Conservation (phyloP, 2,113 vertebrate genomes). For the Pteruthius melanotis region DNA sequence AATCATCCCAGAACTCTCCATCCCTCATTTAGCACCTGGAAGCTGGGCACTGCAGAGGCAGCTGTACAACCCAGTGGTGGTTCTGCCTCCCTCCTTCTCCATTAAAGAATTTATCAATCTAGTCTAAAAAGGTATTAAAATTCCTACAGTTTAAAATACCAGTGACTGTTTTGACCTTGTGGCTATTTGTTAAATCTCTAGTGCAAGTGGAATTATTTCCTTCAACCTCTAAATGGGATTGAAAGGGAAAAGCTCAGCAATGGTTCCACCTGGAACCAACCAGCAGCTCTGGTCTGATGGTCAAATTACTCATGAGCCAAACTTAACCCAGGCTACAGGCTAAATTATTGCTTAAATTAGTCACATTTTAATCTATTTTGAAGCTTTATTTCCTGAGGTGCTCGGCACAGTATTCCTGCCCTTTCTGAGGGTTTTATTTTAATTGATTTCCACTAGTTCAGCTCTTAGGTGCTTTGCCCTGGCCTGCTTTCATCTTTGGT, state of each 20-base stretch:
- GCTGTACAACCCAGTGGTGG: background rate
- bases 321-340: background rate
- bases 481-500: background rate
- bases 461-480: background rate
- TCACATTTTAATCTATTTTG: background rate
- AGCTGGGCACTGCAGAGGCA: background rate
- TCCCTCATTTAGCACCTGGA: background rate
- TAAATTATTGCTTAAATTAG: slow-evolving; percentile 8
- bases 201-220: background rate
- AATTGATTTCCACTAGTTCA: background rate
- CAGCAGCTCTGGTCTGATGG: background rate
- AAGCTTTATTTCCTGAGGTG: slow-evolving; percentile 14
- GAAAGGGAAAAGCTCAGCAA: background rate
- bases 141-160: background rate
- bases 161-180: background rate
- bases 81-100: background rate
- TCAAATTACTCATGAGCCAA: background rate
- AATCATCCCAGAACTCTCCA: background rate
- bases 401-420: background rate
- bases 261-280: background rate
- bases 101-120: background rate
- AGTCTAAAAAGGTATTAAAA: background rate
- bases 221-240: background rate
- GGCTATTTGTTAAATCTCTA: background rate
- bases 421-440: background rate